Evolutionary conservation across 2,113 vertebrate genomes (phyloP), one percentile per base, ranked within the genome.

Genomic region (Gracilinanus agilis): DNA sequence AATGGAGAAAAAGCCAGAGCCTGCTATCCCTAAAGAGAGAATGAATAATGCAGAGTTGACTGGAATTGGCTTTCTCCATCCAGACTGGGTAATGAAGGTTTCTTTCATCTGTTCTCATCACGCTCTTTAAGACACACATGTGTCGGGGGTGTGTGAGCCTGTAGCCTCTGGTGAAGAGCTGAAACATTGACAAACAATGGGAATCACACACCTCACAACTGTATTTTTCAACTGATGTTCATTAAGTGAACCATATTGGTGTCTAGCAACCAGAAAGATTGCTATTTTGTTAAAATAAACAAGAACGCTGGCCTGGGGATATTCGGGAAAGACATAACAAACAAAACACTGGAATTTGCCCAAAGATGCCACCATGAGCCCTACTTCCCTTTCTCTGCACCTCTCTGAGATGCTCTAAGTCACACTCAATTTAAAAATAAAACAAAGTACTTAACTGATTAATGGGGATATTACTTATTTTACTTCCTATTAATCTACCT

Each of bases 121-220:
- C 11, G 19, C 10, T 93, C 94, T 94, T 96, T 90, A 83, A 92
- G 49, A 94, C 29, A 93, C 75, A 91, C 55, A 61, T 40, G 94
- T 97, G 97, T 94, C 55, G 95, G 24, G 89, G 95, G 95, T 92
- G 96, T 97, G 97, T 97, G 95, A 97, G 95, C 94, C 92, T 95
- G 95, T 97, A 92, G 97, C 97, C 97, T 96, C 97, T 97, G 97
- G 97, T 97, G 93, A 56, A 94, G 96, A 23, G n/a, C 90, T 23
- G 83, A 95, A 92, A 96, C 90, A 83, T 92, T 96, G 93, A 91
- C 96, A 95, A 95, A 92, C 95, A 92, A 88, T 90, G 0, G 1
- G 54, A 96, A 95, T 94, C 95, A 96, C 83, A 97, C 97, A 97
- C 96, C 91, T 97, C 44, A 0, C 92, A 92, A 97, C n/a, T 92